Evolutionary conservation across 1,140 invertebrate species (phyloP), one percentile per base, ranked within the genome.

Genomic region (Tetramorium alpestre): DNA sequence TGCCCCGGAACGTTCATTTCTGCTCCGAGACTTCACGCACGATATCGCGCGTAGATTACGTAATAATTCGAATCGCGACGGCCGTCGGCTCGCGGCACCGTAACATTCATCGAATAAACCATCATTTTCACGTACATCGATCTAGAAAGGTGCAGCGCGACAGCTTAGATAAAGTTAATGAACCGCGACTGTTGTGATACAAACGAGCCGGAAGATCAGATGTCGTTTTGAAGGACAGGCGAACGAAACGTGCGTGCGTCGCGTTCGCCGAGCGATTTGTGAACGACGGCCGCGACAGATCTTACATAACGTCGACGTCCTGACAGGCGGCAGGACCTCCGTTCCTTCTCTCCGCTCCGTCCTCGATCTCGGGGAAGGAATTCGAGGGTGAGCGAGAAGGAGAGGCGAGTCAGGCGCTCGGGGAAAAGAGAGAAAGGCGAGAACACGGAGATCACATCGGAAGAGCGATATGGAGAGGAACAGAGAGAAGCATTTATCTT

Each of bases 301-400:
- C 88, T 89, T 89, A 87, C 88, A 58, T 89, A 89, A 89, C 70
- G 47, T 64, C 69, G 62, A 60, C 62, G 62, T 89, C 62, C 47
- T 49, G 54, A 73, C 77, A 44, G 38, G 25, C 69, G 72, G 38
- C 64, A 88, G 88, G 88, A 89, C 56, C 70, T 89, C 49, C 82
- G 76, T 76, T 60, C 78, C 73, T 89, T 84, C 67, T 41, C 69
- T 49, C 41, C 47, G 51, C 54, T 69, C 72, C 72, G 65, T 89
- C 69, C 41, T 70, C 72, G 72, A 87, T 88, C 87, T 18, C 81
- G 33, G 54, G 54, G 11, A 87, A 80, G 67, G 87, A 88, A 91
- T 91, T 90, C 89, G 82, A 86, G 76, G 60, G 65, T 62, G 85
- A 90, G 67, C 13, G 87, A 85, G 84, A 75, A 85, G 76, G 64